phyloP scores from a whole-genome alignment of 2,797 vertebrate species.

The Schizopygopsis malacanthus region DNA sequence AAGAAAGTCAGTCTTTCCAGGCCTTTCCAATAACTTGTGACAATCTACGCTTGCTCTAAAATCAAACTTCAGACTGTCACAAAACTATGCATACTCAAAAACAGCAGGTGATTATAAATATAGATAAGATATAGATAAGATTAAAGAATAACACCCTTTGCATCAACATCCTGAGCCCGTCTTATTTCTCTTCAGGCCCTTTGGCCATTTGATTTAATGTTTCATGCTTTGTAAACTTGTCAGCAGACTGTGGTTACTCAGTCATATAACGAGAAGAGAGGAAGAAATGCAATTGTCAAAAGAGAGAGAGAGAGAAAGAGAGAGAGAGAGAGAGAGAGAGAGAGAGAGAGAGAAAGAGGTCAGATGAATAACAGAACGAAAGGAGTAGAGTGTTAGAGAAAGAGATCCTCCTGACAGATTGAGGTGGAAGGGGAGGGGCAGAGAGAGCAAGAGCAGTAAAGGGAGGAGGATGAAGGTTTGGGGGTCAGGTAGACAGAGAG shows the following conservation, averaged over 20 bases:
- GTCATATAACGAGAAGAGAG: constrained; percentile 37
- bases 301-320: constrained; percentile 16
- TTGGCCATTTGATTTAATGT: neutral
- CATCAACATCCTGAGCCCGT: neutral
- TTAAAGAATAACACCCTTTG: neutral
- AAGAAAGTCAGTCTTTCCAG: neutral
- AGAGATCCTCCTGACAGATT: neutral
- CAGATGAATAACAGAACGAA: constrained; percentile 4
- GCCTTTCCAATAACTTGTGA: neutral
- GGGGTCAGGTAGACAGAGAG: constrained; percentile 38
- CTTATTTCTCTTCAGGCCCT: neutral
- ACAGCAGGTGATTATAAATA: neutral
- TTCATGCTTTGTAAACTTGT: constrained; percentile 9
- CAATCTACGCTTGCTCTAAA: neutral
- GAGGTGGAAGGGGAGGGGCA: constrained; percentile 28
- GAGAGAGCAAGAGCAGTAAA: constrained; percentile 13
- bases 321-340: constrained; percentile 26
- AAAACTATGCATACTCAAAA: neutral
- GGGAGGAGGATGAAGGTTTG: constrained; percentile 20
- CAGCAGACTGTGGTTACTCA: constrained; percentile 17
- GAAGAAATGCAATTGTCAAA: constrained; percentile 21
- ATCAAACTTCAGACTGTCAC: neutral
- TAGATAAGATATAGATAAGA: too few species aligned
- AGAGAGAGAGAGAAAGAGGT: neutral
- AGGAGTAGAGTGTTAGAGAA: constrained; percentile 17